These are phyloP conservation scores for Neuroterus valhalla DNA, from an alignment of 1,140 invertebrate genomes.

Conservation along the genomic window DNA sequence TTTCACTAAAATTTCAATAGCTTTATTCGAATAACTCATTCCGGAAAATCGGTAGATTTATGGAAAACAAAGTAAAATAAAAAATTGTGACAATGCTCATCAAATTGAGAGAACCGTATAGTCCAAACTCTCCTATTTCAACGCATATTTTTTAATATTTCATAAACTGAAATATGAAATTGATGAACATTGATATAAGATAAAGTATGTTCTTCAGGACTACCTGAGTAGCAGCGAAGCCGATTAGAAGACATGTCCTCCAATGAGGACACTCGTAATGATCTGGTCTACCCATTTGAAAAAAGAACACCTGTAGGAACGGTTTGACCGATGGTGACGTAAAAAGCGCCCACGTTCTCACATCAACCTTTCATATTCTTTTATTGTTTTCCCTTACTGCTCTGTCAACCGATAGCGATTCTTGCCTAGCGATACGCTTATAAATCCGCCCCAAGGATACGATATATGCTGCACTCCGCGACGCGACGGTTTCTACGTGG, in stretches of 20 bases:
- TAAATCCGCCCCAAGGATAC: slow-evolving; percentile 39
- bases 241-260: not conserved
- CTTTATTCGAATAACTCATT: too few relatives aligned
- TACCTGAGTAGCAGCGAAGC: not conserved
- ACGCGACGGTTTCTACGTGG: slow-evolving; percentile 27
- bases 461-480: not conserved
- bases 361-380: slow-evolving; percentile 35
- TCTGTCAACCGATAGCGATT: slow-evolving; percentile 37
- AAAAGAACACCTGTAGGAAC: slow-evolving; percentile 36
- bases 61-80: too few relatives aligned
- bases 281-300: slow-evolving; percentile 31
- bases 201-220: not conserved
- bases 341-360: slow-evolving; percentile 34
- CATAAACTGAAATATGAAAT: not conserved
- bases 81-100: too few relatives aligned
- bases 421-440: slow-evolving; percentile 33
- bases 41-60: too few relatives aligned
- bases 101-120: too few relatives aligned
- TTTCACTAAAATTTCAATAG: too few relatives aligned
- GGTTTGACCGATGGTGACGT: slow-evolving; percentile 21
- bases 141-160: too few relatives aligned
- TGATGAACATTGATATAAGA: not conserved
- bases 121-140: too few relatives aligned
- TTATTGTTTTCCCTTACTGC: slow-evolving; percentile 33
- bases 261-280: slow-evolving; percentile 33